Conservation (phyloP, 2,113 vertebrate species). For the Solenodon paradoxus region DNA sequence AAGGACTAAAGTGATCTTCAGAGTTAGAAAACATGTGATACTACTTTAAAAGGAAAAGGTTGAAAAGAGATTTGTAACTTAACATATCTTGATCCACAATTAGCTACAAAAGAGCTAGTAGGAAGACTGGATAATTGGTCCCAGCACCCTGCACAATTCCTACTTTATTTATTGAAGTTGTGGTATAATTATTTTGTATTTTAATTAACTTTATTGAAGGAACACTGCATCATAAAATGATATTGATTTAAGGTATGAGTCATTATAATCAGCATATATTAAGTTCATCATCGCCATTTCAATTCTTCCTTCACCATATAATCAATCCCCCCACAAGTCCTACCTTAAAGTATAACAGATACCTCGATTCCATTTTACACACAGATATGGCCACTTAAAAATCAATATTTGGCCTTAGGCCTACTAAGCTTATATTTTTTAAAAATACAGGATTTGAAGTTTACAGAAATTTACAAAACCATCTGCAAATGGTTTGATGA, state of each 20-base stretch:
- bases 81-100: slow-evolving; percentile 27
- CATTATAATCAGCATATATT: too few species aligned
- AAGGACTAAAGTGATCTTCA: slow-evolving; percentile 6
- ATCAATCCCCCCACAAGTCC: neutral
- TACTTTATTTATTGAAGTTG: too few species aligned
- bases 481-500: slow-evolving; percentile 10
- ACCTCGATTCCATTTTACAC: neutral
- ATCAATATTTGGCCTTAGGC: neutral
- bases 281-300: too few species aligned
- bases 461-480: slow-evolving; percentile 2
- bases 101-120: slow-evolving; percentile 11
- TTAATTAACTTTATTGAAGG: too few species aligned
- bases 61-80: slow-evolving; percentile 26
- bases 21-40: slow-evolving; percentile 15
- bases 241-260: too few species aligned
- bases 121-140: neutral
- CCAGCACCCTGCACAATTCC: neutral
- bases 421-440: neutral
- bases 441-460: slow-evolving; percentile 3
- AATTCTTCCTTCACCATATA: too few species aligned
- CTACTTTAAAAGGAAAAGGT: neutral
- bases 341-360: slow-evolving; percentile 28
- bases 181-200: too few species aligned
- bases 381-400: slow-evolving; percentile 15
- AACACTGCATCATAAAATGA: too few species aligned